Conservation (phyloP, 2,888 invertebrate genomes). For the Notodonta dromedarius region DNA sequence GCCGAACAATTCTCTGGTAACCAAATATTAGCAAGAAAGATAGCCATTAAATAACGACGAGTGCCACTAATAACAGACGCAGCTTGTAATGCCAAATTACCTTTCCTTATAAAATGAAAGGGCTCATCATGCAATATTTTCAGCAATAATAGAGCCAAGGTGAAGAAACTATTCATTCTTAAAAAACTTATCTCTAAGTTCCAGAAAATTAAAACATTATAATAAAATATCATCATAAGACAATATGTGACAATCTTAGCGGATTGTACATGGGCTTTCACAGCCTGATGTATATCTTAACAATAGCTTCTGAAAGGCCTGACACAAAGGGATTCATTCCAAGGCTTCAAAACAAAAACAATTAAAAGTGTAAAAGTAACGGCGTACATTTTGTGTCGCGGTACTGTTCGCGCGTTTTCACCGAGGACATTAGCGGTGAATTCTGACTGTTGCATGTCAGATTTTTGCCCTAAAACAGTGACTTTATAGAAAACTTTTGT, state of each 20-base stretch:
- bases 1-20: too few relatives aligned
- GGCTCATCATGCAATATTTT: too few relatives aligned
- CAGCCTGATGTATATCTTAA: neutral
- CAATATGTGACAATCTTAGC: neutral
- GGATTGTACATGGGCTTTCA: neutral
- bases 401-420: constrained; percentile 14
- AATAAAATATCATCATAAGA: neutral
- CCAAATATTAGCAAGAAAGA: too few relatives aligned
- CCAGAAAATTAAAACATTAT: neutral
- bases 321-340: constrained; percentile 3
- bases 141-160: too few relatives aligned
- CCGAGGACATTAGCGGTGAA: constrained; percentile 18
- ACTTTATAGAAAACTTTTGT: constrained; percentile 15
- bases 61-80: too few relatives aligned
- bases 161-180: too few relatives aligned
- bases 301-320: neutral
- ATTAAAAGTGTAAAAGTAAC: constrained; percentile 13
- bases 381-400: constrained; percentile 13
- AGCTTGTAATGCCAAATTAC: too few relatives aligned
- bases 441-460: constrained; percentile 13
- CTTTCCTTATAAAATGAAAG: too few relatives aligned
- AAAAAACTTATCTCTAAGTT: neutral
- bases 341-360: constrained; percentile 14
- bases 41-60: too few relatives aligned
- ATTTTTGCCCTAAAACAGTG: constrained; percentile 15